Conservation (phyloP, 2,888 invertebrate species). For the Branchinecta sandiegonensis region DNA sequence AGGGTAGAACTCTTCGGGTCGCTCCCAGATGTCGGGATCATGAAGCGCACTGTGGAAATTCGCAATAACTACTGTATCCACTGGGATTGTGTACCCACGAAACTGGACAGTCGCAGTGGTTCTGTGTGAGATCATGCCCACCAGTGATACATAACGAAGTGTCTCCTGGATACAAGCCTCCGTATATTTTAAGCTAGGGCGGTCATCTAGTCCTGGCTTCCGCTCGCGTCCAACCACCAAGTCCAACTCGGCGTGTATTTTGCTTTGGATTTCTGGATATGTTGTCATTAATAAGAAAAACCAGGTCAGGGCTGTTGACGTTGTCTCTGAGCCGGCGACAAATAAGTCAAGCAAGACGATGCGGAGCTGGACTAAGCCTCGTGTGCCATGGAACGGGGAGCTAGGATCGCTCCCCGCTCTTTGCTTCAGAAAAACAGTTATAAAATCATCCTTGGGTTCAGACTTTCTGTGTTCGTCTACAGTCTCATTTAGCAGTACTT, state of each 20-base stretch:
- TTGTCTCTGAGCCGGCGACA: not conserved
- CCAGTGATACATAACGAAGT: constrained; percentile 12
- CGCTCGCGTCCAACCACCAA: not conserved
- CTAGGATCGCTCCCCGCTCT: not conserved
- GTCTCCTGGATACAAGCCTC: constrained; percentile 17
- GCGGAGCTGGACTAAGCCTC: not conserved
- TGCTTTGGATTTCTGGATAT: not conserved
- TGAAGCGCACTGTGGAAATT: constrained; percentile 12
- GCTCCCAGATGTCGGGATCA: constrained; percentile 8
- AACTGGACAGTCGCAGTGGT: not conserved
- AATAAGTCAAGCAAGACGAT: constrained; percentile 10
- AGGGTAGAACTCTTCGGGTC: constrained; percentile 18
- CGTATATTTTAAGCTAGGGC: not conserved
- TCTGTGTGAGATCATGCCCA: not conserved
- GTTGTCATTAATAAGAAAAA: not conserved
- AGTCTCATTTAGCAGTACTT: not conserved
- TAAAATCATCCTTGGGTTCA: not conserved
- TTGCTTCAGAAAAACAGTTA: constrained; percentile 1
- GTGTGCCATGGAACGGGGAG: constrained; percentile 16
- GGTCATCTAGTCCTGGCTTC: constrained; percentile 5
- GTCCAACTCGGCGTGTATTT: constrained; percentile 2
- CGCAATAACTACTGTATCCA: constrained; percentile 6
- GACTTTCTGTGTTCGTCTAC: not conserved
- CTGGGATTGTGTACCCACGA: constrained; percentile 1
- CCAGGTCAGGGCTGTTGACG: not conserved